phyloP scores from a whole-genome alignment of 2,888 invertebrate genomes.

The Brachynemurus nebulosus region DNA sequence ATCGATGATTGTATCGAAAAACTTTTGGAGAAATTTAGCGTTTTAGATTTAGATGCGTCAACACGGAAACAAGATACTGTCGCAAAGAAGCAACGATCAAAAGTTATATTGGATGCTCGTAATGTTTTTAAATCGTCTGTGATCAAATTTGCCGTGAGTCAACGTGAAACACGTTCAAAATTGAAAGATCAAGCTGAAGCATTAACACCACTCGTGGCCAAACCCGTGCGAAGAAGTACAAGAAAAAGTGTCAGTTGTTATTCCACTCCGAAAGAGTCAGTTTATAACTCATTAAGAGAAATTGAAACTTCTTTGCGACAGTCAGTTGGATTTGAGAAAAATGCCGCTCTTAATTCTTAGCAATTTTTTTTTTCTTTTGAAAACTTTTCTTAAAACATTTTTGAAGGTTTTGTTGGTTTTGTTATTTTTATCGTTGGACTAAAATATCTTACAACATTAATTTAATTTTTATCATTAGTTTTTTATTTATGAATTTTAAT shows the following conservation, averaged over 20 bases:
- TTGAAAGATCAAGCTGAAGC: not conserved
- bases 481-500: too few species aligned
- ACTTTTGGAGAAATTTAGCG: conserved; percentile 41
- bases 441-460: too few species aligned
- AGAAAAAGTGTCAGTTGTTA: conserved; percentile 19
- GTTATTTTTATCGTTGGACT: too few species aligned
- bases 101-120: conserved; percentile 34
- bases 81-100: conserved; percentile 17
- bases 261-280: conserved; percentile 22
- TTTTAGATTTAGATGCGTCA: conserved; percentile 36
- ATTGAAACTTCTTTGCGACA: conserved; percentile 13
- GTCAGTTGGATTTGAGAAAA: too few species aligned
- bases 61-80: conserved; percentile 16
- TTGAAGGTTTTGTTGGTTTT: too few species aligned
- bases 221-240: conserved; percentile 37
- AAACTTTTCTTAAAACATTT: too few species aligned
- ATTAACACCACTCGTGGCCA: conserved; percentile 28
- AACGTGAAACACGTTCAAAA: conserved; percentile 21
- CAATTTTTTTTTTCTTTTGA: too few species aligned
- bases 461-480: too few species aligned
- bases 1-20: conserved; percentile 40
- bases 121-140: conserved; percentile 44
- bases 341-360: too few species aligned
- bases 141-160: conserved; percentile 41
- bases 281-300: conserved; percentile 22